Base-by-base conservation (phyloP, 1,140 invertebrate species). In the Brachionus calyciflorus region DNA sequence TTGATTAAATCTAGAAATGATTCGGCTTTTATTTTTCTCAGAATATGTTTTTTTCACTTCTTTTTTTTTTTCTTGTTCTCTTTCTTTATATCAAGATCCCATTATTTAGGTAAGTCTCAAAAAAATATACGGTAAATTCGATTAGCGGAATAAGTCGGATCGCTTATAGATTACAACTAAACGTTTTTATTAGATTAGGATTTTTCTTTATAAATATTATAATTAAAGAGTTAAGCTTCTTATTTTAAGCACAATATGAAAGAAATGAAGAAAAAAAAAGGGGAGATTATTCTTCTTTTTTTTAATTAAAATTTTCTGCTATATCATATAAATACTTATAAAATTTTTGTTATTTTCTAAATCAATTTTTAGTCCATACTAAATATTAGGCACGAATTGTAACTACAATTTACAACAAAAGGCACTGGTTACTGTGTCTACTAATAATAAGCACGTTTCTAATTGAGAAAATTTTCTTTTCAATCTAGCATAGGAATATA, bases 211-310 rank as follows among this genome's bases (percentile, higher is more conserved):
- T 60, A 60, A 60, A 60, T 60, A 60, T 60, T n/a, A 33, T 60
- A 33, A 60, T 60, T 60, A 60, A 60, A 60, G n/a, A n/a, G 33
- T 33, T 60, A 60, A 60, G 55, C 55, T 60, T 60, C 55, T 60
- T 60, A 60, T 33, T 33, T 60, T 26, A 19, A 33, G 55, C 17
- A 12, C 28, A 60, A 60, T 7, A 60, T 30, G 37, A 60, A 60
- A 9, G 14, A 33, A 37, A 60, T 55, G 24, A 60, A 60, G 37
- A 17, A 30, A 17, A 60, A 60, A 28, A 60, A 9, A 60, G 37
- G 37, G 55, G 28, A 60, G 55, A 60, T 60, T 60, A 60, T 30
- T 60, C 37, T 60, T 60, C 19, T 37, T 19, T 60, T 60, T 60
- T 60, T 60, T 60, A 60, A 60, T 60, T 60, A 60, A 60, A 60